Conservation (phyloP, 2,797 vertebrate species). For the Tamandua tetradactyla region DNA sequence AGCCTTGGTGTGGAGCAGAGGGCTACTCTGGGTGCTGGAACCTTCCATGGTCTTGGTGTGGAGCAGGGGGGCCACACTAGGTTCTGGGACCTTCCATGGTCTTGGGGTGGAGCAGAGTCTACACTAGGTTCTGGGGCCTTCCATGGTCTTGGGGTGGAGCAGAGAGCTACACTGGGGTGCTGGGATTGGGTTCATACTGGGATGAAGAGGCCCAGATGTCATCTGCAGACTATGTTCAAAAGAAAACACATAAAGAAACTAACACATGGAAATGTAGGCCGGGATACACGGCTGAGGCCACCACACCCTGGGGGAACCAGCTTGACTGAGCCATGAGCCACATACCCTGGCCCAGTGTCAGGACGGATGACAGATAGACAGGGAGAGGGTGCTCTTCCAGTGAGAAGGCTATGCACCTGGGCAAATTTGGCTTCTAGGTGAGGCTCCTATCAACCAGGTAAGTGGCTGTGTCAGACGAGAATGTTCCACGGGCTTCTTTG, state of each 20-base stretch:
- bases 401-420: neutral
- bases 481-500: neutral
- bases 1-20: too few relatives aligned
- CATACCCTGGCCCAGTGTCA: neutral
- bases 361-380: neutral
- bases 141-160: neutral
- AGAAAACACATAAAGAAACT: neutral
- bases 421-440: neutral
- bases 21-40: too few relatives aligned
- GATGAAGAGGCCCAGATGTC: neutral
- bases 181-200: neutral
- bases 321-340: neutral
- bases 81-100: too few relatives aligned
- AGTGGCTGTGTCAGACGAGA: neutral
- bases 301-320: neutral
- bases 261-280: neutral
- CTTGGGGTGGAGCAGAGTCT: too few relatives aligned
- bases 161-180: fast-evolving
- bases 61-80: too few relatives aligned
- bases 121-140: too few relatives aligned
- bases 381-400: neutral
- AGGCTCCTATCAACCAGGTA: neutral
- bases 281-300: neutral
- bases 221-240: neutral
- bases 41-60: neutral